phyloP scores from a whole-genome alignment of 2,888 invertebrate species.

The Scelioninae gen. 1 region DNA sequence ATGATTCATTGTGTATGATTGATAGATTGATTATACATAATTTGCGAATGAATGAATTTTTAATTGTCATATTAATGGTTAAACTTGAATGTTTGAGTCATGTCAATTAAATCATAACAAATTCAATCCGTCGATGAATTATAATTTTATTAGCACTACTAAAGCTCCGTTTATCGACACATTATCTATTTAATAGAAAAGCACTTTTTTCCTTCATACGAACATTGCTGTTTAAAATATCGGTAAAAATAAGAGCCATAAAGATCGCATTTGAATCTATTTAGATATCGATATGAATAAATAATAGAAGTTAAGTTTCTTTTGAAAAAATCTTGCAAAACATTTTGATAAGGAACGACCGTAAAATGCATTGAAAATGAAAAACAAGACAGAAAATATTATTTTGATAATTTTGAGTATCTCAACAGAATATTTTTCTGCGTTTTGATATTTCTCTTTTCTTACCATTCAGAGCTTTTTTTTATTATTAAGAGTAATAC shows the following conservation, averaged over 20 bases:
- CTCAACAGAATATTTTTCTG: neutral
- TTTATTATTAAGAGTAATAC: neutral
- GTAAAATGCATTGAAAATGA: neutral
- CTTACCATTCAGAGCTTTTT: neutral
- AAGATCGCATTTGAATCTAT: constrained; percentile 4
- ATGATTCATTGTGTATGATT: neutral
- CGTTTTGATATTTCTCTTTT: neutral
- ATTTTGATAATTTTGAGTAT: neutral
- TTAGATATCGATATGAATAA: constrained; percentile 21
- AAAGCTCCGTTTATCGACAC: constrained; percentile 1
- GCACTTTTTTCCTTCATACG: neutral
- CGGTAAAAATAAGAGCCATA: neutral
- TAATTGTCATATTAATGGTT: neutral
- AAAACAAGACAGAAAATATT: neutral
- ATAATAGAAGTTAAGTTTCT: constrained; percentile 8
- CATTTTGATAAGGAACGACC: no score
- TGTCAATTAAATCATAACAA: constrained; percentile 1
- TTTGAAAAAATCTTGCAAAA: neutral
- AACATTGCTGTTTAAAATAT: constrained; percentile 4
- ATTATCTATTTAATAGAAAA: constrained; percentile 6
- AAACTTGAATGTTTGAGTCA: neutral
- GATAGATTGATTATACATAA: constrained; percentile 2
- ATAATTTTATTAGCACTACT: neutral
- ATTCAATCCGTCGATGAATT: neutral
- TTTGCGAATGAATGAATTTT: neutral